Base-by-base conservation (phyloP, 1,140 invertebrate species). In the Delia radicum region DNA sequence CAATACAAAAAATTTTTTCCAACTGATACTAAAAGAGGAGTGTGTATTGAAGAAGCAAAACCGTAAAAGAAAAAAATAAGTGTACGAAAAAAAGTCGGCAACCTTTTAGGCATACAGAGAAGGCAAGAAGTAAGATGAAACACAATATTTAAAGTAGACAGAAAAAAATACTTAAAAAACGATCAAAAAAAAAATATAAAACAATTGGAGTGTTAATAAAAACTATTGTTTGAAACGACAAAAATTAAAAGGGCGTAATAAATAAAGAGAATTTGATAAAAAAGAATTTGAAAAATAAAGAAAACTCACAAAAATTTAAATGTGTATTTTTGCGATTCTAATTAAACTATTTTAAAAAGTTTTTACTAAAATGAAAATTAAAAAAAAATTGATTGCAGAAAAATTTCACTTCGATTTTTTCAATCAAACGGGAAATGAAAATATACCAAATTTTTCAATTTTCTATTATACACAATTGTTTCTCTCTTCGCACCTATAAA, bases 361-460 rank as follows among this genome's bases (percentile, higher is more conserved):
- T n/a, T n/a, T n/a, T n/a, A n/a, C n/a, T n/a, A n/a, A 5, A 55
- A 55, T 55, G 3, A 55, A 55, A 55, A 3, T 6, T 2, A 55
- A 55, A 55, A 55, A 8, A 24, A 10, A 69, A 69, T 69, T 61
- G 42, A 31, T 73, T 73, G 72, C 48, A 61, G 48, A 73, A 73
- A 73, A 73, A 55, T 73, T 73, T 73, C 72, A 73, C 72, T 73
- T 73, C 12, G 72, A 73, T 73, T 73, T 73, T 73, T 61, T 55
- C 72, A 61, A 55, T n/a, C 33, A 48, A 73, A 73, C 72, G 72
- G 72, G 72, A 73, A 55, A 73, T 26, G 72, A 61, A 73, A 73
- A 73, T 73, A 73, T 73, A 73, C 72, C 48, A 55, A 73, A 48
- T 73, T 42, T 61, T 37, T 73, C 37, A 28, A 48, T 61, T 73